Percentiles rank a stretch among this genome's conserved stretches.
phyloP scores from a whole-genome alignment of 1,140 invertebrate genomes.

The Physella acuta region DNA sequence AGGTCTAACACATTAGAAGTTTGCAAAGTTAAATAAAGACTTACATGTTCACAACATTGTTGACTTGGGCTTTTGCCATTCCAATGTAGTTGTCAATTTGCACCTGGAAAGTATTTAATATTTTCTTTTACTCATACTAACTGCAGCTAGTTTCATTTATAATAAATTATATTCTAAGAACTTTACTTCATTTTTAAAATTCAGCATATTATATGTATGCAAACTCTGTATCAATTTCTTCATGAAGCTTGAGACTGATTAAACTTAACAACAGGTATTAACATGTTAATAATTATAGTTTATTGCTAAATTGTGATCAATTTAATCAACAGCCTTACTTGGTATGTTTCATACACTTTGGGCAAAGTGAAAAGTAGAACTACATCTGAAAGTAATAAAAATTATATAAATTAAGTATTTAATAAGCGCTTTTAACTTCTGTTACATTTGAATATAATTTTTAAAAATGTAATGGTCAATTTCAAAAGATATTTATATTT shows the following conservation, averaged over 20 bases:
- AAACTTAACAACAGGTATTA: no score
- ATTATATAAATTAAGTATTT: background rate
- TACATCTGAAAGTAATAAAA: slow-evolving; percentile 70
- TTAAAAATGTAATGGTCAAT: no score
- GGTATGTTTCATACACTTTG: slow-evolving; percentile 97
- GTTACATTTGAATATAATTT: no score
- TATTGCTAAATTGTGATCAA: background rate
- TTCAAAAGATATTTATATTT: no score
- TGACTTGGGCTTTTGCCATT: slow-evolving; percentile 82
- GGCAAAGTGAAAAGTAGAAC: slow-evolving; percentile 92
- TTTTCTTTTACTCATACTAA: background rate
- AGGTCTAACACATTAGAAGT: background rate
- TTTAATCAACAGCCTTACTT: slow-evolving; percentile 59
- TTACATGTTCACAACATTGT: slow-evolving; percentile 71
- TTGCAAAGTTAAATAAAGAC: slow-evolving; percentile 25
- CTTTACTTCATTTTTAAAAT: background rate
- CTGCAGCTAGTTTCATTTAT: background rate
- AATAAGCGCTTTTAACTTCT: background rate
- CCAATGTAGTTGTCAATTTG: slow-evolving; percentile 93
- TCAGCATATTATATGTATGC: no score
- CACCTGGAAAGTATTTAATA: slow-evolving; percentile 55
- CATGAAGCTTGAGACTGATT: no score
- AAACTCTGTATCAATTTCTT: no score
- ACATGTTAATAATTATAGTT: no score
- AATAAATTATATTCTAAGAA: background rate